A percentile compares a stretch with the other conserved stretches of the same genome.
Conservation (phyloP, 2,888 invertebrate species). For the Perdita meconis region DNA sequence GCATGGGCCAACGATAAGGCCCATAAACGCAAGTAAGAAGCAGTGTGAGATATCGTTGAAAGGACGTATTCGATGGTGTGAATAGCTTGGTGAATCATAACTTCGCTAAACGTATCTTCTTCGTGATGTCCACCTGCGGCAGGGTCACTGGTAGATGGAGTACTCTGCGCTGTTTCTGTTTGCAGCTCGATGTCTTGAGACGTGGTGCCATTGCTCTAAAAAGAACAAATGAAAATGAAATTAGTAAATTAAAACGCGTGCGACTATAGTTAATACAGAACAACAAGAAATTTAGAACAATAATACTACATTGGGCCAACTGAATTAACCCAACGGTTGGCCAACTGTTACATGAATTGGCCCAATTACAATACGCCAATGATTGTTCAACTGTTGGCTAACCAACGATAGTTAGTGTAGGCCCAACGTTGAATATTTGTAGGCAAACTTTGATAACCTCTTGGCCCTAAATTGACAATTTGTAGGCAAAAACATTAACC, state of each 20-base stretch:
- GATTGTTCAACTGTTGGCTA: no score
- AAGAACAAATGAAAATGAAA: neutral
- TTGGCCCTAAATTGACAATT: no score
- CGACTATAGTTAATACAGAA: no score
- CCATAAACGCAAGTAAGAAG: slow-evolving; percentile 98
- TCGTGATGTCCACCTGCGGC: slow-evolving; percentile 82
- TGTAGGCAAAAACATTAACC: no score
- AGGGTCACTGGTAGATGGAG: slow-evolving; percentile 85
- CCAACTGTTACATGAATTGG: no score
- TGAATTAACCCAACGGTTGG: no score
- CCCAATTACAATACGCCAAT: no score
- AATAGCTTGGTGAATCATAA: slow-evolving; percentile 97
- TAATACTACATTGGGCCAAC: no score
- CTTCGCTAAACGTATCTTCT: slow-evolving; percentile 91
- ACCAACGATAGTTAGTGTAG: no score
- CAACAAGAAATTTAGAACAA: no score
- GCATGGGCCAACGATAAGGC: slow-evolving; percentile 98
- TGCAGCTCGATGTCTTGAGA: slow-evolving; percentile 86
- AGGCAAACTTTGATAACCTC: no score
- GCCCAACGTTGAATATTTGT: no score
- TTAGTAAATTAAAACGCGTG: neutral
- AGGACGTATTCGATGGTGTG: slow-evolving; percentile 99
- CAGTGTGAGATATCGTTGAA: slow-evolving; percentile 98
- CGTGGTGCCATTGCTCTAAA: slow-evolving; percentile 79
- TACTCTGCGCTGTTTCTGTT: slow-evolving; percentile 83